phyloP scores from a whole-genome alignment of 2,113 vertebrate species.

The Platichthys flesus region DNA sequence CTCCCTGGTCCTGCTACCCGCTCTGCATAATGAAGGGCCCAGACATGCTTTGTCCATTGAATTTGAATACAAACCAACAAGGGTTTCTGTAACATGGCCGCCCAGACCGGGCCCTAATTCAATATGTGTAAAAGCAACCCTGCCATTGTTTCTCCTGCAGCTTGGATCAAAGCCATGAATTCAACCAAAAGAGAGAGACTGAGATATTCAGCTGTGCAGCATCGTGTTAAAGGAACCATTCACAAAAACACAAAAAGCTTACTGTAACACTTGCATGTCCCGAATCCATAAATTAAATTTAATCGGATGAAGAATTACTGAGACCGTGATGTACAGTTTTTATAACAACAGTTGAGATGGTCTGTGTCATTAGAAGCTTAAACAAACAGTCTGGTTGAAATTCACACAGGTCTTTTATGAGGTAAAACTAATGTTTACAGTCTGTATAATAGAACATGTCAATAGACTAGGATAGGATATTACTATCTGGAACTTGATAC shows the following conservation, averaged over 20 bases:
- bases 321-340: constrained; percentile 2
- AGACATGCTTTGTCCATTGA: constrained; percentile 75
- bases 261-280: not conserved
- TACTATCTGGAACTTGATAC: constrained; percentile 21
- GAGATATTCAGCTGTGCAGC: constrained; percentile 29
- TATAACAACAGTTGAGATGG: not conserved
- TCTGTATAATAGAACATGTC: not conserved
- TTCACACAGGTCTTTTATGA: not conserved
- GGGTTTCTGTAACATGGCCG: constrained; percentile 68
- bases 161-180: constrained; percentile 67
- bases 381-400: not conserved
- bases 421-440: not conserved
- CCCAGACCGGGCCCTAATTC: constrained; percentile 58
- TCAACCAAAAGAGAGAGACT: constrained; percentile 31
- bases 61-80: constrained; percentile 75
- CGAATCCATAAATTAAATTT: constrained; percentile 23
- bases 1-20: constrained; percentile 67
- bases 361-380: not conserved
- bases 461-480: not conserved
- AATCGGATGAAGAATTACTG: not conserved
- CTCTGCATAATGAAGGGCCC: constrained; percentile 79
- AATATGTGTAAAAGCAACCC: constrained; percentile 72
- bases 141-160: constrained; percentile 58
- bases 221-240: constrained; percentile 37
- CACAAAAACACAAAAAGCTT: constrained; percentile 18